A percentile compares a stretch with the other conserved stretches of the same genome.
phyloP scores from a whole-genome alignment of 1,140 invertebrate genomes.

The Solen grandis region DNA sequence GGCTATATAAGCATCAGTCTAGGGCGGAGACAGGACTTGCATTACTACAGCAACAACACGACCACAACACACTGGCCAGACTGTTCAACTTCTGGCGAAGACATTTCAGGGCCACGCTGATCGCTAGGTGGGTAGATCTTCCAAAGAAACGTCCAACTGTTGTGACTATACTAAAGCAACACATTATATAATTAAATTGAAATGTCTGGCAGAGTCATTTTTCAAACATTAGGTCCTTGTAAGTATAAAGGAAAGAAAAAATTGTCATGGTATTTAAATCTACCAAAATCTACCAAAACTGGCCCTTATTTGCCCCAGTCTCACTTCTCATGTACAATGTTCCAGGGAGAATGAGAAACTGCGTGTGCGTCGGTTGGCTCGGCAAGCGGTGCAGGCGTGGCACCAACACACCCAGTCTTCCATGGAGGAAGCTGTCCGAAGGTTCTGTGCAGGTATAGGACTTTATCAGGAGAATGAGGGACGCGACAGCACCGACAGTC shows the following conservation, averaged over 20 bases:
- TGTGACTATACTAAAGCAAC: too few relatives aligned
- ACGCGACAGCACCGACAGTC: too few relatives aligned
- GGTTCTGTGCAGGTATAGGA: constrained; percentile 47
- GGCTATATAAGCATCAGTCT: constrained; percentile 51
- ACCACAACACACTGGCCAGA: constrained; percentile 30
- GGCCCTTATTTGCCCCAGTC: too few relatives aligned
- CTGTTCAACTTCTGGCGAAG: constrained; percentile 63
- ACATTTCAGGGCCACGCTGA: constrained; percentile 60
- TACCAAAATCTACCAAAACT: too few relatives aligned
- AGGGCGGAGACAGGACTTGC: constrained; percentile 41
- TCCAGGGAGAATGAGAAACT: constrained; percentile 54
- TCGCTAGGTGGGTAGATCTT: constrained; percentile 61
- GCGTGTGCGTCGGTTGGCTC: constrained; percentile 19
- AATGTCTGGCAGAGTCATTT: too few relatives aligned
- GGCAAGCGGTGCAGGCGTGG: constrained; percentile 38
- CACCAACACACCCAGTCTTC: constrained; percentile 26
- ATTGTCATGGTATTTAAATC: too few relatives aligned
- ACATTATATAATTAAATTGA: too few relatives aligned
- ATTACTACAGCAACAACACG: constrained; percentile 52
- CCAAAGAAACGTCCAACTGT: not conserved
- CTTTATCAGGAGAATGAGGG: constrained; percentile 14
- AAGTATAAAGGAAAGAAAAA: too few relatives aligned
- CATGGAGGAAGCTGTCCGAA: constrained; percentile 46
- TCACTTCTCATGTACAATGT: too few relatives aligned
- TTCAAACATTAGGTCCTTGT: too few relatives aligned